A percentile compares a stretch with the other conserved stretches of the same genome.
Conservation (phyloP, 2,797 vertebrate species). For the Lindbergichthys nudifrons region DNA sequence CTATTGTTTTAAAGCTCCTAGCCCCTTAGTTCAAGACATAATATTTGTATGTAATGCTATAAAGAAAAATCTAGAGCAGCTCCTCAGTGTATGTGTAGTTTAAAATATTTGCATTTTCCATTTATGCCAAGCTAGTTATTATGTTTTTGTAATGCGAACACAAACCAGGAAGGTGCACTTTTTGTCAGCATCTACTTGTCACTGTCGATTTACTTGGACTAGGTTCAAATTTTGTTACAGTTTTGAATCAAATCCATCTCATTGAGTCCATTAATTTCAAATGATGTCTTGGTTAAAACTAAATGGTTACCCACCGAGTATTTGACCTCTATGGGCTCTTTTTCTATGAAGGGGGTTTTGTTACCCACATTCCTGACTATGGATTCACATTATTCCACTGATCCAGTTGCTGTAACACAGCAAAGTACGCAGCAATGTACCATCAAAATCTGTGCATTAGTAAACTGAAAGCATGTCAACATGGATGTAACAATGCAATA, state of each 20-base stretch:
- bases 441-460: not conserved
- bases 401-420: not conserved
- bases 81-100: not conserved
- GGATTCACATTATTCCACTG: not conserved
- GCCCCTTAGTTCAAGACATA: not conserved
- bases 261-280: not conserved
- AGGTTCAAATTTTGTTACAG: not conserved
- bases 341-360: not conserved
- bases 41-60: slow-evolving; percentile 4
- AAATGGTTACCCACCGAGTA: not conserved
- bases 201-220: not conserved
- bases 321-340: not conserved
- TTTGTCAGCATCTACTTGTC: not conserved
- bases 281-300: not conserved
- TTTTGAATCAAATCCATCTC: not conserved
- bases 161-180: slow-evolving; percentile 5
- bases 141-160: slow-evolving; percentile 15
- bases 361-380: not conserved
- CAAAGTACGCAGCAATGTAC: not conserved
- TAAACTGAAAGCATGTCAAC: not conserved
- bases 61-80: slow-evolving; percentile 5
- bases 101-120: not conserved
- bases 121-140: slow-evolving; percentile 4
- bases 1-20: not conserved
- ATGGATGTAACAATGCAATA: not conserved